A percentile compares a stretch with the other conserved stretches of the same genome.
These are phyloP conservation scores for Vulpes ferrilata DNA, from an alignment of 2,113 vertebrate species.

Conservation along the genomic window DNA sequence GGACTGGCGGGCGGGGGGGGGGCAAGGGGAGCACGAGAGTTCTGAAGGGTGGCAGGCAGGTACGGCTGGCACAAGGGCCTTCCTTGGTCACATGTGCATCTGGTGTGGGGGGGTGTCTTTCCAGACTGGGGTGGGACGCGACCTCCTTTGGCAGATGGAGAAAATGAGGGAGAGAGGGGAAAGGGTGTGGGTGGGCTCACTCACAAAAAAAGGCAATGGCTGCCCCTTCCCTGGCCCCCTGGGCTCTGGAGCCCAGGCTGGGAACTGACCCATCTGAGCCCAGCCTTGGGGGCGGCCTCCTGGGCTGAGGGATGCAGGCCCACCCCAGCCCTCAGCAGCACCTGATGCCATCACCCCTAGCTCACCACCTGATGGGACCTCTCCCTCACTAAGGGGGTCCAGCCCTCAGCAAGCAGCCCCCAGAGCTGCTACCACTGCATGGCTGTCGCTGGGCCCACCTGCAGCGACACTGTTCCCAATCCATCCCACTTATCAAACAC, in stretches of 20 bases:
- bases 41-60: not conserved
- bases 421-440: fast-evolving
- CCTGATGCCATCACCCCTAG: not conserved
- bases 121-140: not conserved
- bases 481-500: not conserved
- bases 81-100: not conserved
- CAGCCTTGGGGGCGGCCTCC: not conserved
- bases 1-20: not conserved
- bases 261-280: not conserved
- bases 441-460: not conserved
- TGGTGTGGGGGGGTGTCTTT: not conserved
- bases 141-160: not conserved
- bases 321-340: not conserved
- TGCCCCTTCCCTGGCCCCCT: not conserved
- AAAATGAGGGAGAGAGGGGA: too few species aligned
- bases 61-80: not conserved
- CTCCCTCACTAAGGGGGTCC: not conserved
- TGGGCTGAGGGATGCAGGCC: too few species aligned
- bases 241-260: not conserved
- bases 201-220: not conserved
- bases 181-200: not conserved
- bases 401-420: not conserved
- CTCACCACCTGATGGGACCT: not conserved
- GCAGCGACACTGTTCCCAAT: not conserved
- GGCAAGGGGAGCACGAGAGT: not conserved